Percentiles rank a stretch among this genome's conserved stretches.
These are phyloP conservation scores for Champsocephalus gunnari DNA, from an alignment of 2,797 vertebrate species.

Conservation along the genomic window DNA sequence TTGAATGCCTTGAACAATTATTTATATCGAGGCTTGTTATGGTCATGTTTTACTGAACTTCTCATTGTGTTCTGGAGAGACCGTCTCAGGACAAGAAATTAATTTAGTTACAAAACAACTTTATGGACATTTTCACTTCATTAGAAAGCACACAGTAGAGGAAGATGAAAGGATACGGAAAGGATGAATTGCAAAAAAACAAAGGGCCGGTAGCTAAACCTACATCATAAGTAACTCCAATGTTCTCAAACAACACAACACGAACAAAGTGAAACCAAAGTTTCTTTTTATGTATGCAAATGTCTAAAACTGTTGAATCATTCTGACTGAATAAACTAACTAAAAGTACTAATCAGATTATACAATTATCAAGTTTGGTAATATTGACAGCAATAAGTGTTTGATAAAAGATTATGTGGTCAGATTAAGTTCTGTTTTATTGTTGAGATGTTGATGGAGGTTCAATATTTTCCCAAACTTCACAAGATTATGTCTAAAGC, in stretches of 20 bases:
- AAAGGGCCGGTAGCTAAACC: neutral
- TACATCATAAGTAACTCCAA: constrained; percentile 8
- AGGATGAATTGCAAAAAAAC: neutral
- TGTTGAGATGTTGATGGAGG: constrained; percentile 21
- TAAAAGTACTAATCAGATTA: constrained; percentile 10
- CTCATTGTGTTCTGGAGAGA: constrained; percentile 23
- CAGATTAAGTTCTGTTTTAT: constrained; percentile 45
- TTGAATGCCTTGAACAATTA: constrained; percentile 53
- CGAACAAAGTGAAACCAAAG: constrained; percentile 47
- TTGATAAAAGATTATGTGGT: constrained; percentile 12
- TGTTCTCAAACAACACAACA: neutral
- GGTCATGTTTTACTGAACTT: constrained; percentile 41
- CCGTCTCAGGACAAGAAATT: constrained; percentile 15
- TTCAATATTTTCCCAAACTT: constrained; percentile 55
- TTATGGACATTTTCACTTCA: constrained; percentile 11
- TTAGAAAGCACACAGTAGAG: constrained; percentile 25
- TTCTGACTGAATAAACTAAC: constrained; percentile 5
- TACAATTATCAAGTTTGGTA: constrained; percentile 24
- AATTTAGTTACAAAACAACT: constrained; percentile 10
- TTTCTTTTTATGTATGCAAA: constrained; percentile 20
- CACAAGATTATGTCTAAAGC: constrained; percentile 19
- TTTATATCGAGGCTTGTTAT: constrained; percentile 42
- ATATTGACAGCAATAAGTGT: constrained; percentile 59
- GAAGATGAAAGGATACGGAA: neutral
- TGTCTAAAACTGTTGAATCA: constrained; percentile 7